Evolutionary conservation across 2,797 vertebrate species (phyloP), one percentile per base, ranked within the genome.

Genomic region (Philypnodon macrostomus): DNA sequence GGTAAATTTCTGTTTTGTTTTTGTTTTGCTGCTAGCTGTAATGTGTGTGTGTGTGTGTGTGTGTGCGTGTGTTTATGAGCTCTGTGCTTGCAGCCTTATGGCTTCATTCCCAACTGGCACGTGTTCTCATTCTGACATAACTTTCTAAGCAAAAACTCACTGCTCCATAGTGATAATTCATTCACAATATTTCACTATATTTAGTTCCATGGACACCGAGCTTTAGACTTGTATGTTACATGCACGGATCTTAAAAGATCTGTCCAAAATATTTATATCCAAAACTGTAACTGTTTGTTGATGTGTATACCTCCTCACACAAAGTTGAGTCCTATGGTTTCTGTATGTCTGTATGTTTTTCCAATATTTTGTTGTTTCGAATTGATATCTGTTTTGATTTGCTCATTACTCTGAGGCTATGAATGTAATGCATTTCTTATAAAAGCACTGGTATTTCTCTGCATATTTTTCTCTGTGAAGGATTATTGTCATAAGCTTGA

Each of bases 401-500:
- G n/a, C n/a, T n/a, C n/a, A n/a, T n/a, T n/a, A n/a, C n/a, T n/a
- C n/a, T n/a, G n/a, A n/a, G n/a, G n/a, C n/a, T n/a, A 44, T 58
- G 45, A 55, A 71, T 63, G 66, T 70, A 70, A 66, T 80, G 35
- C 56, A 44, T 63, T 53, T 65, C 67, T n/a, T n/a, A 73, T 53
- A 56, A 60, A 64, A 52, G 42, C 47, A 62, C 63, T 58, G 56
- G 52, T 47, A 46, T 53, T 51, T 54, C 44, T 63, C 40, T 56
- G 66, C 31, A 44, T 39, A 24, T 44, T 60, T 53, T 62, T 63
- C 47, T 53, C 52, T 66, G n/a, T n/a, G 30, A 21, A 12, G 80
- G 53, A 56, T 64, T 60, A 85, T 70, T 85, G 70, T 87, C 72
- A 77, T 67, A 76, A 70, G 54, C 62, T 63, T 60, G 47, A 85